Evolutionary conservation across 2,113 vertebrate species (phyloP).

Genomic region (Pogona vitticeps): DNA sequence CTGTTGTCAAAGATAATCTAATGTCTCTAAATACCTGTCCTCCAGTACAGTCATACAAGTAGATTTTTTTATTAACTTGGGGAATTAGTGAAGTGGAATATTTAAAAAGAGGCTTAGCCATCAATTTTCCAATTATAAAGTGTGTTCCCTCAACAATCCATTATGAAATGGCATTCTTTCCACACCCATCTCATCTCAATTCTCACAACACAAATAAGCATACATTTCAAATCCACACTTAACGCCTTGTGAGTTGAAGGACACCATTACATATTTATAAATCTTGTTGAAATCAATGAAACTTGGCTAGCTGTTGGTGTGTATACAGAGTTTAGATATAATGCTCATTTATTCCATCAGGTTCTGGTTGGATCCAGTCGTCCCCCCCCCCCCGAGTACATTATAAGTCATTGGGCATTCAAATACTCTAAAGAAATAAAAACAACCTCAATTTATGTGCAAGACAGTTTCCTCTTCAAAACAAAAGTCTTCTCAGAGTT

Average conservation of each 20-base stretch:
- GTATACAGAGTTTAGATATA: background rate
- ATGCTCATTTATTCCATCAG: constrained; percentile 4
- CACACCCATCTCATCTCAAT: constrained; percentile 22
- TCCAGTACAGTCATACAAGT: constrained; percentile 72
- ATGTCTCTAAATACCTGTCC: constrained; percentile 79
- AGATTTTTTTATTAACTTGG: constrained; percentile 74
- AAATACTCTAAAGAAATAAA: constrained; percentile 16
- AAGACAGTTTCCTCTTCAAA: background rate
- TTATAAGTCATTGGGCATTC: constrained; percentile 41
- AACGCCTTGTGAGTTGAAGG: constrained; percentile 51
- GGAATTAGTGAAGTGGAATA: constrained; percentile 75
- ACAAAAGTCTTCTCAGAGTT: background rate
- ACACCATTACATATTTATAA: background rate
- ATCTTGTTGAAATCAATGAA: constrained; percentile 9
- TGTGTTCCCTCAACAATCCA: constrained; percentile 56
- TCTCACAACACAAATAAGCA: background rate
- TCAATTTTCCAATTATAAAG: constrained; percentile 76
- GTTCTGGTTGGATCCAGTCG: constrained; percentile 41
- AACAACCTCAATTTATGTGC: background rate
- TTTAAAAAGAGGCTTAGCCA: constrained; percentile 74
- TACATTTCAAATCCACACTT: constrained; percentile 60
- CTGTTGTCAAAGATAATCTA: constrained; percentile 84
- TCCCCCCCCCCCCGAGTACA: constrained; percentile 19
- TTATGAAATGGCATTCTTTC: constrained; percentile 52
- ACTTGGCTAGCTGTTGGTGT: background rate